Base-by-base conservation (phyloP, 2,797 vertebrate genomes). In the Halcyon badia region DNA sequence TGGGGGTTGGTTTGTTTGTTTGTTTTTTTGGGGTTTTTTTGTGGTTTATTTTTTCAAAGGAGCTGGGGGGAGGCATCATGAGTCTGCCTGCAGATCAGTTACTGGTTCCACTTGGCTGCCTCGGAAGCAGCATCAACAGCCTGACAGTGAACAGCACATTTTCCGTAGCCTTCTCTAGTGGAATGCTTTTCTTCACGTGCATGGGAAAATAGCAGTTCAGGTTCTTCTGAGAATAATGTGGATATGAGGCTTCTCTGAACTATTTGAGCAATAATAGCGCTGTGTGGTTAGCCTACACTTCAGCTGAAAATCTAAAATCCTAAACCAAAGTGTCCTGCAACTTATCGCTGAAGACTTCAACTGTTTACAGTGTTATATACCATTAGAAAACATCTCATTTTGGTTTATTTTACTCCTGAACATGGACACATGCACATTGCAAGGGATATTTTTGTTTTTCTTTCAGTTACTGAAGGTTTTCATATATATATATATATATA, bases 221-320 rank as follows among this genome's bases (percentile, higher is more conserved):
- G 39, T 70, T 94, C 79, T 94, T 95, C 87, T 49, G 66, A 44
- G 37, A 39, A 66, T 58, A 62, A 83, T 8, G 31, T 30, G 44
- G 60, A 72, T 44, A 69, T 33, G 41, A 83, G 69, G 64, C 37
- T 92, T 65, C 77, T 89, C 39, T 89, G 65, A 76, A 51, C 33
- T 96, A 68, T 65, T 33, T 83, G 78, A 92, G 65, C 82, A 85
- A 71, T 52, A 60, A 76, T 2, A 89, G n/a, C 1, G 0, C 44
- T 11, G 17, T 77, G 51, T 61, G 42, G 9, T 57, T 94, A 76
- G n/a, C 48, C 31, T 92, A 73, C 11, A 33, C 44, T 56, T 84
- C 73, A 94, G 77, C 61, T 87, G 61, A 85, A 95, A 75, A 57
- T 77, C 44, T 79, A 85, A 87, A 94, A 87, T 26, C 21, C 44